phyloP scores from a whole-genome alignment of 2,113 vertebrate species.

The Falco punctatus region DNA sequence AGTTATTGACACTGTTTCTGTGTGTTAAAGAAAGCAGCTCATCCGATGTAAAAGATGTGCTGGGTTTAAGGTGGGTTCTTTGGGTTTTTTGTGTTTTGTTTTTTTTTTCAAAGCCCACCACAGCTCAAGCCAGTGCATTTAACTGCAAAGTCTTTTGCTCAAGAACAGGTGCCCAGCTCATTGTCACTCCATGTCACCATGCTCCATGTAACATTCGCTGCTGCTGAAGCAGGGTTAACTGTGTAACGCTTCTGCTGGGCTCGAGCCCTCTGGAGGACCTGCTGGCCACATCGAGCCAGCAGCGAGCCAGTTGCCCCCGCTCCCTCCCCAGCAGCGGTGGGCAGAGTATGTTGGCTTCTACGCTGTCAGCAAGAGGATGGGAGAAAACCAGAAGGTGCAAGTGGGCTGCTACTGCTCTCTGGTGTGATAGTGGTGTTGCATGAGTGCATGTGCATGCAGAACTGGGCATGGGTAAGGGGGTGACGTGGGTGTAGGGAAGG shows the following conservation, averaged over 20 bases:
- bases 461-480: background rate
- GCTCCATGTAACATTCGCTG: accelerated
- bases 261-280: background rate
- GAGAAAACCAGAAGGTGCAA: background rate
- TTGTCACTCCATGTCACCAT: accelerated
- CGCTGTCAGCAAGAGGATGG: background rate
- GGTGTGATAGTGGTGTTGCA: too few species aligned
- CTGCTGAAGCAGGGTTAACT: accelerated
- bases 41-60: accelerated
- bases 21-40: background rate
- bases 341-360: background rate
- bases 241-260: background rate
- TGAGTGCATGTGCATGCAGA: accelerated
- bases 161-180: background rate
- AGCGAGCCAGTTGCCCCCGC: background rate
- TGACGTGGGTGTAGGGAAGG: background rate
- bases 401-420: background rate
- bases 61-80: background rate
- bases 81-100: too few species aligned
- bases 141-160: background rate
- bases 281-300: background rate
- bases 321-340: background rate
- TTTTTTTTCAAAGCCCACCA: too few species aligned
- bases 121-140: background rate
- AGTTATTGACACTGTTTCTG: accelerated